Conservation (phyloP, 2,888 invertebrate genomes). For the Rhagonycha lutea region DNA sequence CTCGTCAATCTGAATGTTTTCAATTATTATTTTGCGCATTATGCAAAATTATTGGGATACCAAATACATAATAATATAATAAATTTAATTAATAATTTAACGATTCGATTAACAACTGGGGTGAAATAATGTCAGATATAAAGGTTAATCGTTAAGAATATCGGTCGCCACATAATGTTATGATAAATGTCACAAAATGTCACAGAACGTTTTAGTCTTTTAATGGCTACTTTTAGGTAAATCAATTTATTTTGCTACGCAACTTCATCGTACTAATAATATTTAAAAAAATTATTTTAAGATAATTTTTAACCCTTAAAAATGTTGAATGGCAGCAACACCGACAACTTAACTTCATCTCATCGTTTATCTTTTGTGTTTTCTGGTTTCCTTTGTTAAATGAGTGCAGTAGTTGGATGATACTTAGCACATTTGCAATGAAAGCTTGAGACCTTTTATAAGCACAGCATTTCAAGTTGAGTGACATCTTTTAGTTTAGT, state of each 20-base stretch:
- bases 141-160: constrained; percentile 31
- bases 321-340: background rate
- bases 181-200: constrained; percentile 31
- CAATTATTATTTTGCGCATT: background rate
- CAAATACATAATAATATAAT: constrained; percentile 4
- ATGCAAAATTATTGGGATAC: background rate
- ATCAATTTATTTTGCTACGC: background rate
- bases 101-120: constrained; percentile 32
- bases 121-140: constrained; percentile 30
- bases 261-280: background rate
- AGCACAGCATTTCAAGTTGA: constrained; percentile 18
- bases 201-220: background rate
- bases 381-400: constrained; percentile 9
- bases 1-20: background rate
- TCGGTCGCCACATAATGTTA: constrained; percentile 31
- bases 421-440: constrained; percentile 22
- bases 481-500: constrained; percentile 14
- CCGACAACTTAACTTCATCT: constrained; percentile 4
- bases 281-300: background rate
- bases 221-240: background rate
- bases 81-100: constrained; percentile 28
- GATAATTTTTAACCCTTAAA: background rate
- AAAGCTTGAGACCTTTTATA: constrained; percentile 19
- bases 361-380: constrained; percentile 18
- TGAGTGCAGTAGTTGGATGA: constrained; percentile 19